phyloP scores from a whole-genome alignment of 2,797 vertebrate species.

The Eulemur mongoz region DNA sequence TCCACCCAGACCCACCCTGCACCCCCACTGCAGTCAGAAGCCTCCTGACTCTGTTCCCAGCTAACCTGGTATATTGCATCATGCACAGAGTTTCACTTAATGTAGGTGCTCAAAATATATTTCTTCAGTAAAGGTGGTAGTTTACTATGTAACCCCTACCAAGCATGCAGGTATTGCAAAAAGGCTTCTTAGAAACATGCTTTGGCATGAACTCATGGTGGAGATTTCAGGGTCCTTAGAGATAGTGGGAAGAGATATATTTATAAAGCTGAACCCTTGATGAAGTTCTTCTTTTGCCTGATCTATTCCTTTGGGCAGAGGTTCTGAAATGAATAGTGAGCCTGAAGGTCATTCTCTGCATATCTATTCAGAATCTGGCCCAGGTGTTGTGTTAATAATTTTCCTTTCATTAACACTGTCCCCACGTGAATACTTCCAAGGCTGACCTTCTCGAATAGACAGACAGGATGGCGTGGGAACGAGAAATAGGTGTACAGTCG shows the following conservation, averaged over 20 bases:
- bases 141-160: not conserved
- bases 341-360: slow-evolving; percentile 63
- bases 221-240: slow-evolving; percentile 2
- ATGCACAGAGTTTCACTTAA: not conserved
- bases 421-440: slow-evolving; percentile 55
- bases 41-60: not conserved
- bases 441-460: slow-evolving; percentile 54
- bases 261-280: slow-evolving; percentile 52
- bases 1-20: not conserved
- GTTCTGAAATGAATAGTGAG: slow-evolving; percentile 54
- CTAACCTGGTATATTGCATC: not conserved
- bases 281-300: slow-evolving; percentile 57
- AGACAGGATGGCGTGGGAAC: not conserved
- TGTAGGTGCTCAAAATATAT: not conserved
- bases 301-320: slow-evolving; percentile 52
- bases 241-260: not conserved
- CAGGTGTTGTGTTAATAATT: slow-evolving; percentile 68
- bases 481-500: not conserved
- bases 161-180: not conserved
- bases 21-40: not conserved
- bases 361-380: slow-evolving; percentile 47
- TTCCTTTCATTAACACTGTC: slow-evolving; percentile 62
- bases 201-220: not conserved
- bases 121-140: slow-evolving; percentile 7
- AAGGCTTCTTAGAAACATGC: not conserved